Conservation (phyloP, 2,113 vertebrate genomes). For the Oryzias javanicus region DNA sequence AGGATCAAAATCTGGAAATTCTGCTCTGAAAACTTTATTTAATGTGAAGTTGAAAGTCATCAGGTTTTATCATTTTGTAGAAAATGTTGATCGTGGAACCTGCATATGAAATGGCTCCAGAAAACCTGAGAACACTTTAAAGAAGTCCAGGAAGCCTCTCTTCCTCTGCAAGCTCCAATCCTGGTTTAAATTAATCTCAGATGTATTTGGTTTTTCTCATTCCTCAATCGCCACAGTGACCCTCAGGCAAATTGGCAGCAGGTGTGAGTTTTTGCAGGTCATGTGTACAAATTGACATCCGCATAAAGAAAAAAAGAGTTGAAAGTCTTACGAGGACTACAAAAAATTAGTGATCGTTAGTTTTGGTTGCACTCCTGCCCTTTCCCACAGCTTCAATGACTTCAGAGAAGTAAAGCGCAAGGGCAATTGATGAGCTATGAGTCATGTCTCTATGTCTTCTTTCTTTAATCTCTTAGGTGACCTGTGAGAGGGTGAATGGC, state of each 20-base stretch:
- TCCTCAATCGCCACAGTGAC: not conserved
- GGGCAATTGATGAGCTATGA: not conserved
- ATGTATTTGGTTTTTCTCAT: not conserved
- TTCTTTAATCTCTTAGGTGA: not conserved
- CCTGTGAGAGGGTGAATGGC: not conserved
- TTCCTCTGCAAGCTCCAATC: not conserved
- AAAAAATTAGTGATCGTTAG: not conserved
- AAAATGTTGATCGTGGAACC: too few species aligned
- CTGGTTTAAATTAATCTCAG: slow-evolving; percentile 3
- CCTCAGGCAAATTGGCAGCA: not conserved
- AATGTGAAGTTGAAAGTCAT: too few species aligned
- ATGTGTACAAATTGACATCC: not conserved
- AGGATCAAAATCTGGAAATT: too few species aligned
- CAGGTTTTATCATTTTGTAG: too few species aligned
- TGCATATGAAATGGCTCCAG: too few species aligned
- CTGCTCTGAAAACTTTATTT: too few species aligned
- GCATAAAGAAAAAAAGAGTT: not conserved
- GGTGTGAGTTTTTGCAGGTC: not conserved
- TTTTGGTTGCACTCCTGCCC: not conserved
- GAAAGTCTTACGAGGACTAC: not conserved
- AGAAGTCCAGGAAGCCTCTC: not conserved
- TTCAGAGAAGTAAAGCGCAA: too few species aligned
- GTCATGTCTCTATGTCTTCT: not conserved
- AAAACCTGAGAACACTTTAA: not conserved
- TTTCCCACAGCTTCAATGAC: too few species aligned